Conservation (phyloP, 1,140 invertebrate species). For the Aphidius ervi region DNA sequence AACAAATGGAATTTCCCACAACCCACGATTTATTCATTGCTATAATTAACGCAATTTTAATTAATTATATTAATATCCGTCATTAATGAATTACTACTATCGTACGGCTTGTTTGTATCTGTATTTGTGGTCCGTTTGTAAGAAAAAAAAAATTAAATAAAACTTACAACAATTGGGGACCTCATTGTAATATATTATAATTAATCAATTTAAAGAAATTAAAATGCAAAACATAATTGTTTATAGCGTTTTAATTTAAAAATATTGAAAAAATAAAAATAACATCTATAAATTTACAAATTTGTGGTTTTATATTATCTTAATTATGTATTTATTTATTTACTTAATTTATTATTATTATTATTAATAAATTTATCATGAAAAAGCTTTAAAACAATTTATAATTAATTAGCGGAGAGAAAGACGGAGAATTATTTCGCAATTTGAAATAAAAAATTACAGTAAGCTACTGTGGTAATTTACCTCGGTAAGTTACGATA, state of each 20-base stretch:
- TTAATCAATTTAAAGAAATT: slow-evolving; percentile 32
- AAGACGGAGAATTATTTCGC: no score
- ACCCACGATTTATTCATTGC: slow-evolving; percentile 29
- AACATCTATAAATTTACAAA: slow-evolving; percentile 2
- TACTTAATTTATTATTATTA: no score
- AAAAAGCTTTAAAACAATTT: no score
- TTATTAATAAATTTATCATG: no score
- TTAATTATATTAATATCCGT: slow-evolving; percentile 33
- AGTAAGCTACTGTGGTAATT: no score
- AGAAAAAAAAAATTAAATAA: slow-evolving; percentile 2
- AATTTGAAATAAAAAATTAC: no score
- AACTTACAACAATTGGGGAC: slow-evolving; percentile 25
- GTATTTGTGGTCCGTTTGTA: slow-evolving; percentile 10
- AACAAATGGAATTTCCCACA: slow-evolving; percentile 26
- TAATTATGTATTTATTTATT: no score
- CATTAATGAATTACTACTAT: slow-evolving; percentile 35
- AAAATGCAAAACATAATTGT: not conserved
- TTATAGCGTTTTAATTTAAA: not conserved
- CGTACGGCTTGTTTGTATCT: slow-evolving; percentile 40
- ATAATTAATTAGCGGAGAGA: no score
- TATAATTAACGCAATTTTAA: slow-evolving; percentile 38
- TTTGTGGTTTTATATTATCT: no score
- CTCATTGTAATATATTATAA: slow-evolving; percentile 39
- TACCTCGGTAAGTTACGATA: no score
- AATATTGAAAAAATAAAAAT: slow-evolving; percentile 3